Conservation (phyloP, 1,140 invertebrate genomes). For the Pseudomyrmex concolor region DNA sequence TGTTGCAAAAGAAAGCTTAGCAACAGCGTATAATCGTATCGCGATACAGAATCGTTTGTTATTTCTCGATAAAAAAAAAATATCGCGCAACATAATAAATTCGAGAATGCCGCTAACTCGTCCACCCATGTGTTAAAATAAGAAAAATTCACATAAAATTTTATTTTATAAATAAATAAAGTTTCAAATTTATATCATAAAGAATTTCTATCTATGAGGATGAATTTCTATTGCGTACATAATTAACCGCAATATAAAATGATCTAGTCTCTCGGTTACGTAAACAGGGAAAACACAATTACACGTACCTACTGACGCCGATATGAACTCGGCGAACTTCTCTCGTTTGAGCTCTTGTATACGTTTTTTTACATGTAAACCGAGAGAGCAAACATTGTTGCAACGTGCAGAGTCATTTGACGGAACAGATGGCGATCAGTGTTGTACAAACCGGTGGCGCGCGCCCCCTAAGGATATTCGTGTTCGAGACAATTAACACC, state of each 20-base stretch:
- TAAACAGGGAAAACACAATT: slow-evolving; percentile 22
- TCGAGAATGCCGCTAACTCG: no score
- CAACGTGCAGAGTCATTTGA: slow-evolving; percentile 70
- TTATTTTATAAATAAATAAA: background rate
- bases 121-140: background rate
- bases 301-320: slow-evolving; percentile 1
- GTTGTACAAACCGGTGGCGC: slow-evolving; percentile 70
- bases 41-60: background rate
- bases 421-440: slow-evolving; percentile 72
- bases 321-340: slow-evolving; percentile 41
- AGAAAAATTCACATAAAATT: background rate
- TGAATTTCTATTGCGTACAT: slow-evolving; percentile 1
- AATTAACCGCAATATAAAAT: slow-evolving; percentile 15
- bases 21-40: slow-evolving; percentile 1
- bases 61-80: background rate
- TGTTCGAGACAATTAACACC: slow-evolving; percentile 74
- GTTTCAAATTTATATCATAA: slow-evolving; percentile 3
- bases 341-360: slow-evolving; percentile 1
- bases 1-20: slow-evolving; percentile 3
- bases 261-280: background rate
- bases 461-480: slow-evolving; percentile 57
- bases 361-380: slow-evolving; percentile 58
- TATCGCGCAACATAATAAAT: background rate
- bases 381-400: slow-evolving; percentile 69
- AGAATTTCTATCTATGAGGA: background rate